Conservation (phyloP, 2,888 invertebrate species). For the Drosophila paranaensis region DNA sequence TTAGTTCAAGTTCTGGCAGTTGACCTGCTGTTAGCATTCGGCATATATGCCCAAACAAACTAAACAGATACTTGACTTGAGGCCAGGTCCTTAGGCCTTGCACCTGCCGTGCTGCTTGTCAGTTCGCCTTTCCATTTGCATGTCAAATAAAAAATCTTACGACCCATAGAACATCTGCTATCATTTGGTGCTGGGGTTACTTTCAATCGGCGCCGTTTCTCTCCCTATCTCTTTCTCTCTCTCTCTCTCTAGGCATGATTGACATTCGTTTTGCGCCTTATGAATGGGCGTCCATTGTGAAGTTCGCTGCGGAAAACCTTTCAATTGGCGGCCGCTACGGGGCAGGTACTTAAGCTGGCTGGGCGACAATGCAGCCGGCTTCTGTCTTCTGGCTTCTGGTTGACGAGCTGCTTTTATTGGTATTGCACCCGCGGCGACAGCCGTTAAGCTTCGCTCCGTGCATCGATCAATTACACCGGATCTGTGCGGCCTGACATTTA, state of each 20-base stretch:
- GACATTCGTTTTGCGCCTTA: constrained; percentile 69
- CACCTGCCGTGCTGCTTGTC: constrained; percentile 70
- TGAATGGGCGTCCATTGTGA: constrained; percentile 73
- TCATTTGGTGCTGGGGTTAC: constrained; percentile 68
- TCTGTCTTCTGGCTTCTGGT: constrained; percentile 22
- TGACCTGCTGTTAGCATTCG: constrained; percentile 79
- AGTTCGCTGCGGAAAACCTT: constrained; percentile 22
- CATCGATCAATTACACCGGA: constrained; percentile 78
- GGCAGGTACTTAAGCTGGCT: constrained; percentile 73
- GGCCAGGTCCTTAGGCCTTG: constrained; percentile 55
- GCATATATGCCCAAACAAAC: constrained; percentile 31
- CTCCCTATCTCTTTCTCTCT: background rate
- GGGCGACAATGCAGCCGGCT: constrained; percentile 53
- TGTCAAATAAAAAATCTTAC: constrained; percentile 57
- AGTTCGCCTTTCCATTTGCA: constrained; percentile 70
- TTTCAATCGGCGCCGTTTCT: constrained; percentile 26
- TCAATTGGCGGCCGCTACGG: constrained; percentile 50
- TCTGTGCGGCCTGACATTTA: constrained; percentile 68
- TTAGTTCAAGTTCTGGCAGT: constrained; percentile 51
- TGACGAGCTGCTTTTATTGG: constrained; percentile 55
- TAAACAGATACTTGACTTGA: constrained; percentile 54
- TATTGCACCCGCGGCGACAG: constrained; percentile 77
- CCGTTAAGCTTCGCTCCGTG: constrained; percentile 72
- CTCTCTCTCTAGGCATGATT: constrained; percentile 63
- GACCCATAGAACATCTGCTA: constrained; percentile 80